Percentiles rank a stretch among this genome's conserved stretches.
These are phyloP conservation scores for Eristalis pertinax DNA, from an alignment of 2,888 invertebrate genomes.

Conservation along the genomic window DNA sequence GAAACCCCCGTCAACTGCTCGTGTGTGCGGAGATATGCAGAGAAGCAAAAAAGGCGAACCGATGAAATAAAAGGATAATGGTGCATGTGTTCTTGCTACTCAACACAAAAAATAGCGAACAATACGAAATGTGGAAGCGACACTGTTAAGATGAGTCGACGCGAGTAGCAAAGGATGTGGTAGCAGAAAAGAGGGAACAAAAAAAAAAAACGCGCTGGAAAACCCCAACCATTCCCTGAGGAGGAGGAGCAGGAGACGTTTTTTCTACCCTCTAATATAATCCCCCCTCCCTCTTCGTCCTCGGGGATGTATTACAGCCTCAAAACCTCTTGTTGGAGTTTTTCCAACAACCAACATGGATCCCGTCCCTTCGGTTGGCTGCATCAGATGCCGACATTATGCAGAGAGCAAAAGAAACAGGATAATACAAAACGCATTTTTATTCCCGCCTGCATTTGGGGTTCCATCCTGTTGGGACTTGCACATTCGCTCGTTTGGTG, in stretches of 20 bases:
- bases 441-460: slow-evolving; percentile 31
- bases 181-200: not conserved
- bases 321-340: slow-evolving; percentile 11
- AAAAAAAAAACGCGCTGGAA: slow-evolving; percentile 10
- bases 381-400: slow-evolving; percentile 51
- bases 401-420: slow-evolving; percentile 38
- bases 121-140: slow-evolving; percentile 43
- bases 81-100: slow-evolving; percentile 67
- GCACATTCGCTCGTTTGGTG: not conserved
- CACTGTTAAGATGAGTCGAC: slow-evolving; percentile 47
- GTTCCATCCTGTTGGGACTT: not conserved
- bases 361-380: slow-evolving; percentile 22
- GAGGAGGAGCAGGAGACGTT: slow-evolving; percentile 26
- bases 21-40: slow-evolving; percentile 22
- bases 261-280: not conserved
- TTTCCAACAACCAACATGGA: not conserved
- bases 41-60: slow-evolving; percentile 37
- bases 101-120: slow-evolving; percentile 32
- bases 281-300: not conserved
- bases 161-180: slow-evolving; percentile 7
- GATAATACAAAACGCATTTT: slow-evolving; percentile 54
- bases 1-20: not conserved
- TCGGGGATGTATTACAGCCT: slow-evolving; percentile 43
- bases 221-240: slow-evolving; percentile 42
- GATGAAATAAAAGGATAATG: slow-evolving; percentile 71